Conservation (phyloP, 2,113 vertebrate genomes). For the Sceloporus undulatus region DNA sequence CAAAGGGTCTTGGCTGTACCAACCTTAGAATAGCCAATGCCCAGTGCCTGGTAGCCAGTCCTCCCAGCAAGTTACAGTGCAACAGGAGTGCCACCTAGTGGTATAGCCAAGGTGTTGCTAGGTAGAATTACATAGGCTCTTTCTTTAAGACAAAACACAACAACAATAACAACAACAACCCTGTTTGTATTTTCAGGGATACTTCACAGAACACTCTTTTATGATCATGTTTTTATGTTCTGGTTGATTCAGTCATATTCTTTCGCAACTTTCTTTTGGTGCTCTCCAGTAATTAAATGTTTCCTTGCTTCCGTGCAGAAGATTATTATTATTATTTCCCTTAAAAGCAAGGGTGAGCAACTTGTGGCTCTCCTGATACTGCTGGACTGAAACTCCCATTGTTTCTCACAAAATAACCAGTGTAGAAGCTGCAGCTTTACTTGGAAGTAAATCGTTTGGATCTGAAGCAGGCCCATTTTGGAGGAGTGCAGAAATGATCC, state of each 20-base stretch:
- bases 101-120: not conserved
- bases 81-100: conserved; percentile 24
- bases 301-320: not conserved
- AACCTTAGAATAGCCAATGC: not conserved
- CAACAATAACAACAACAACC: not conserved
- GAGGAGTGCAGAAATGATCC: too few species aligned
- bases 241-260: not conserved
- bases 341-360: not conserved
- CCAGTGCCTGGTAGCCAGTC: too few species aligned
- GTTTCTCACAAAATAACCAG: too few species aligned
- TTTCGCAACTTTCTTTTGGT: not conserved
- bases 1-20: not conserved
- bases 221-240: not conserved
- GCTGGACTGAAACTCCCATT: too few species aligned
- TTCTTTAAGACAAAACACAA: not conserved
- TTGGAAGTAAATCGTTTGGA: too few species aligned
- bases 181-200: too few species aligned
- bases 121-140: not conserved
- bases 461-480: too few species aligned
- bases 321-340: too few species aligned
- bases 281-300: not conserved
- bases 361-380: not conserved
- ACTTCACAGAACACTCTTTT: not conserved
- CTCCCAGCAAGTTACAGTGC: not conserved
- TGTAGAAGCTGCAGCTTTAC: too few species aligned